phyloP scores from a whole-genome alignment of 2,797 vertebrate species.

The Calcarius lapponicus region DNA sequence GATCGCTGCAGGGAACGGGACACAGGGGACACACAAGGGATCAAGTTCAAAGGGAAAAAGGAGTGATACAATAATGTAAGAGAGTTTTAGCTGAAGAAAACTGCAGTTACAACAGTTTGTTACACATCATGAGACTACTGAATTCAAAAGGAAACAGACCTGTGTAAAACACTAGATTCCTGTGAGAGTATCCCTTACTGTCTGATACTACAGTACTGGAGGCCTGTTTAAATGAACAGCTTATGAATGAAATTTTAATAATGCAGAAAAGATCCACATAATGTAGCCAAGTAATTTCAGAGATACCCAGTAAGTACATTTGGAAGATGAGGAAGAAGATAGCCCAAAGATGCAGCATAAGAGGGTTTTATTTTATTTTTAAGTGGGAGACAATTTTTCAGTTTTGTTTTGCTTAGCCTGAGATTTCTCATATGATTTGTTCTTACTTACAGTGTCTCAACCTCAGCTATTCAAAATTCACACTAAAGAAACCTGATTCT shows the following conservation, averaged over 20 bases:
- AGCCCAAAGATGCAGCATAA: not conserved
- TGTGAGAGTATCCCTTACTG: not conserved
- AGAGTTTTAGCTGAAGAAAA: slow-evolving; percentile 64
- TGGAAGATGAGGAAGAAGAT: not conserved
- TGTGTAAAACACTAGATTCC: not conserved
- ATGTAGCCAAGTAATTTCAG: not conserved
- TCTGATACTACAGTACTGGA: not conserved
- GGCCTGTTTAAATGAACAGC: not conserved
- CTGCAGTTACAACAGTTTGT: slow-evolving; percentile 49
- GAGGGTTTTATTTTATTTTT: not conserved
- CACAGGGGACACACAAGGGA: slow-evolving; percentile 70
- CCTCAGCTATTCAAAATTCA: not conserved
- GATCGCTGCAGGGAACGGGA: slow-evolving; percentile 74
- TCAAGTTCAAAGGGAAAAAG: slow-evolving; percentile 74
- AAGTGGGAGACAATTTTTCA: not conserved
- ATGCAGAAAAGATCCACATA: not conserved
- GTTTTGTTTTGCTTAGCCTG: not conserved
- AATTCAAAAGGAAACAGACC: not conserved
- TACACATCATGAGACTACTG: not conserved
- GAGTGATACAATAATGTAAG: slow-evolving; percentile 67
- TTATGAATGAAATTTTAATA: not conserved
- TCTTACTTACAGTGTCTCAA: not conserved
- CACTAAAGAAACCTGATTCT: not conserved
- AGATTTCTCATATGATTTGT: not conserved
- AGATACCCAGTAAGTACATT: not conserved